A percentile compares a stretch with the other conserved stretches of the same genome.
Evolutionary conservation across 2,888 invertebrate genomes (phyloP).

Genomic region (Andrena hattorfiana): DNA sequence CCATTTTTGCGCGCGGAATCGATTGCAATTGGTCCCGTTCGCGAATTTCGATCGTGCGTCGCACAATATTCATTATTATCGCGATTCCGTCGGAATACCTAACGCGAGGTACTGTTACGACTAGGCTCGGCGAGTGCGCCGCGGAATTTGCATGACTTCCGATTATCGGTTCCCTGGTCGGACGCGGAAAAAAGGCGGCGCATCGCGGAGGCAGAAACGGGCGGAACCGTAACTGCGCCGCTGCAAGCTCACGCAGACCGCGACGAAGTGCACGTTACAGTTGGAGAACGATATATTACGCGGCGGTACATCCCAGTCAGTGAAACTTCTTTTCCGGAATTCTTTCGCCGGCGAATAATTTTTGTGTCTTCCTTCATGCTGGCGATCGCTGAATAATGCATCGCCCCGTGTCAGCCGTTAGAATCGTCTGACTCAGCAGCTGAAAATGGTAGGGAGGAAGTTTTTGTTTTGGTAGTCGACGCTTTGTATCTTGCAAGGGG

Average conservation of each 20-base stretch:
- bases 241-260: constrained; percentile 39
- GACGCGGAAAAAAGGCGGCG: constrained; percentile 27
- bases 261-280: constrained; percentile 46
- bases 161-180: constrained; percentile 48
- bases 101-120: constrained; percentile 14
- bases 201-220: constrained; percentile 17
- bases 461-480: no score
- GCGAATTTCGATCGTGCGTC: no score
- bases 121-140: constrained; percentile 18
- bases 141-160: constrained; percentile 61
- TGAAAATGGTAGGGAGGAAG: no score
- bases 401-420: background rate
- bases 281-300: constrained; percentile 42
- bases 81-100: no score
- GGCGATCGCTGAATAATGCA: constrained; percentile 12
- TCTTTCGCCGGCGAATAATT: constrained; percentile 31
- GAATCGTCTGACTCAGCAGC: no score
- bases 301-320: constrained; percentile 20
- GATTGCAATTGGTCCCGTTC: no score
- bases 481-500: no score
- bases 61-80: no score
- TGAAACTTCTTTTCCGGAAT: constrained; percentile 42
- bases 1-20: no score
- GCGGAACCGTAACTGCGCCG: constrained; percentile 37
- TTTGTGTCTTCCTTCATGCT: constrained; percentile 29